Evolutionary conservation across 1,140 invertebrate species (phyloP), one percentile per base, ranked within the genome.

Genomic region (Monochamus saltuarius): DNA sequence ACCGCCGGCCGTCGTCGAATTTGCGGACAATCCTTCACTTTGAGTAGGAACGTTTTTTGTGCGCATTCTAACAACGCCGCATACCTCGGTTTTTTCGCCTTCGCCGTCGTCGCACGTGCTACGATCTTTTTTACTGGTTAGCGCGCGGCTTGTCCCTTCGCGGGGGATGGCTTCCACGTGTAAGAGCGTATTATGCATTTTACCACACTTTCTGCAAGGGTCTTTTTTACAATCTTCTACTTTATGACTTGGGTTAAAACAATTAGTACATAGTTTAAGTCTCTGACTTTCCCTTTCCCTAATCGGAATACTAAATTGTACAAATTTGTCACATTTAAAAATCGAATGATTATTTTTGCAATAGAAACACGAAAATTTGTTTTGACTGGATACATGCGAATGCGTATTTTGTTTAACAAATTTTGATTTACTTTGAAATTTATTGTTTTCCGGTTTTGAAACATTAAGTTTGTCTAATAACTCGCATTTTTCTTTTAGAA

Each of bases 221-320:
- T 38, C 14, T 4, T 35, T 38, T 39, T 16, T 53, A 19, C 51
- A 53, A 9, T 38, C 10, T 6, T 17, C 2, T 37, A n/a, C n/a
- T n/a, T n/a, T n/a, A n/a, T n/a, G n/a, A n/a, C n/a, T 35, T 16
- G 9, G 2, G n/a, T 34, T 51, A 10, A 39, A n/a, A 29, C 19
- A 40, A 14, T 40, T 39, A 10, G 13, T 37, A 53, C 51, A 53
- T 2, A 53, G 16, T 53, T 53, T 53, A 17, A 53, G 40, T 0
- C 19, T 53, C 8, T 39, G 14, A n/a, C 17, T 19, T 53, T 53
- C 51, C 14, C 17, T 38, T 39, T 16, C 6, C 16, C 51, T n/a
- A 9, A 14, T 4, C 7, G 9, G 14, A 17, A 39, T 38, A 17
- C 35, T 9, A 17, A 53, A 38, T 38, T n/a, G 1, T 39, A 9